These are phyloP conservation scores for Micoletzkya japonica DNA, from an alignment of 2,888 invertebrate species.

Conservation along the genomic window DNA sequence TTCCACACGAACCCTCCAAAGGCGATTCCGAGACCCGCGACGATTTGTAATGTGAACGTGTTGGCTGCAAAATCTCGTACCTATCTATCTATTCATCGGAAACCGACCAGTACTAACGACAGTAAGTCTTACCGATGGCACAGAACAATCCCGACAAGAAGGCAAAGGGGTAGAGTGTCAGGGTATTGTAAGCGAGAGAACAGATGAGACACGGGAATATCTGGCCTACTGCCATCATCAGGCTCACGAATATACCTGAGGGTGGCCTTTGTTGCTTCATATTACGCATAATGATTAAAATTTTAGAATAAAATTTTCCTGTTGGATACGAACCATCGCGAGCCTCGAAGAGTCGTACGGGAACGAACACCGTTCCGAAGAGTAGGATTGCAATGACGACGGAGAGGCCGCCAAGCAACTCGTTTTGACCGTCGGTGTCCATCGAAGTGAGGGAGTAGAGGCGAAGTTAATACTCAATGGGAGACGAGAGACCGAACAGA, in stretches of 20 bases:
- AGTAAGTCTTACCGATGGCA: slow-evolving; percentile 36
- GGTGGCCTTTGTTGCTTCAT: not conserved
- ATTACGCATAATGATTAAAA: not conserved
- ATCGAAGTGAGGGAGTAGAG: too few species aligned
- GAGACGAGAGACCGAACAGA: too few species aligned
- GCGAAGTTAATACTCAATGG: too few species aligned
- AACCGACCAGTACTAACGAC: not conserved
- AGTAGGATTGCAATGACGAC: slow-evolving; percentile 37
- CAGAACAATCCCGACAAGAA: slow-evolving; percentile 41
- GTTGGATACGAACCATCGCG: slow-evolving; percentile 37
- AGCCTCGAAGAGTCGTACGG: slow-evolving; percentile 44
- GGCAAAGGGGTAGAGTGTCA: slow-evolving; percentile 39
- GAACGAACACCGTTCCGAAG: slow-evolving; percentile 45
- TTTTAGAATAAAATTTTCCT: too few species aligned
- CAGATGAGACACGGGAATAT: slow-evolving; percentile 29
- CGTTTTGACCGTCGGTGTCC: too few species aligned
- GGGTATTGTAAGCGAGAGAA: slow-evolving; percentile 28
- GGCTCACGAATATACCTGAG: slow-evolving; percentile 44
- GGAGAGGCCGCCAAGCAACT: slow-evolving; percentile 34
- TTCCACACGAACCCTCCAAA: slow-evolving; percentile 47
- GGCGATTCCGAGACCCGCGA: slow-evolving; percentile 46
- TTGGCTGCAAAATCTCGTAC: slow-evolving; percentile 37
- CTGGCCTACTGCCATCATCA: slow-evolving; percentile 45
- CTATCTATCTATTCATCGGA: not conserved
- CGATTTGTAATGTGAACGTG: slow-evolving; percentile 39